These are phyloP conservation scores for Coregonus ussuriensis DNA, from an alignment of 2,797 vertebrate genomes.

Conservation along the genomic window DNA sequence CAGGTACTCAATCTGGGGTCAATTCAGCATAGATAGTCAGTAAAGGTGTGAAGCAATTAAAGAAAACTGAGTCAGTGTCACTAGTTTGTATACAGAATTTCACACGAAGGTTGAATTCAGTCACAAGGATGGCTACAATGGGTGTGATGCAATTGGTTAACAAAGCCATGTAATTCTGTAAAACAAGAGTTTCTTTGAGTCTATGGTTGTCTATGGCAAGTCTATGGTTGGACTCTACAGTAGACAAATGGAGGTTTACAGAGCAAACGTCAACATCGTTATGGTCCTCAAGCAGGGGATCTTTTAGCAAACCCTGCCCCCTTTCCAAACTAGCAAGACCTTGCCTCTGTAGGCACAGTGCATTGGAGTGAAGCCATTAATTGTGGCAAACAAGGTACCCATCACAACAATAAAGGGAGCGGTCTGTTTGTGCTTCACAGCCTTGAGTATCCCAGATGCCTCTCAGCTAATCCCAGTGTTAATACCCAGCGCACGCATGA, in stretches of 20 bases:
- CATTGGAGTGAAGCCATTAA: conserved; percentile 50
- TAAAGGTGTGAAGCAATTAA: no score
- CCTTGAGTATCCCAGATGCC: conserved; percentile 54
- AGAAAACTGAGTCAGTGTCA: no score
- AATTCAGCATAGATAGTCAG: neutral
- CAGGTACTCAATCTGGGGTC: no score
- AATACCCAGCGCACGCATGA: conserved; percentile 67
- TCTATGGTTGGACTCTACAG: neutral
- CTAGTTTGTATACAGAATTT: no score
- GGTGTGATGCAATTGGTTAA: no score
- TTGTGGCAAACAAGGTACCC: conserved; percentile 55
- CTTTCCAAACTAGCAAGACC: neutral
- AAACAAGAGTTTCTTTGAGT: no score
- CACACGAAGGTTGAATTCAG: no score
- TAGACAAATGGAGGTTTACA: neutral
- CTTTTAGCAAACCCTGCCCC: neutral
- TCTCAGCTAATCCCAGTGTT: conserved; percentile 68
- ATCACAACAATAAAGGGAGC: conserved; percentile 55
- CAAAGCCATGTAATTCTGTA: no score
- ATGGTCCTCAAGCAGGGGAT: conserved; percentile 2
- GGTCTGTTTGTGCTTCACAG: conserved; percentile 41
- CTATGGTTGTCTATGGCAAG: neutral
- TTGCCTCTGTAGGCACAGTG: conserved; percentile 6
- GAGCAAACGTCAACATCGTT: neutral
- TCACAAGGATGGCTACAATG: no score